Conservation (phyloP, 1,140 invertebrate genomes). For the Leptopilina boulardi region DNA sequence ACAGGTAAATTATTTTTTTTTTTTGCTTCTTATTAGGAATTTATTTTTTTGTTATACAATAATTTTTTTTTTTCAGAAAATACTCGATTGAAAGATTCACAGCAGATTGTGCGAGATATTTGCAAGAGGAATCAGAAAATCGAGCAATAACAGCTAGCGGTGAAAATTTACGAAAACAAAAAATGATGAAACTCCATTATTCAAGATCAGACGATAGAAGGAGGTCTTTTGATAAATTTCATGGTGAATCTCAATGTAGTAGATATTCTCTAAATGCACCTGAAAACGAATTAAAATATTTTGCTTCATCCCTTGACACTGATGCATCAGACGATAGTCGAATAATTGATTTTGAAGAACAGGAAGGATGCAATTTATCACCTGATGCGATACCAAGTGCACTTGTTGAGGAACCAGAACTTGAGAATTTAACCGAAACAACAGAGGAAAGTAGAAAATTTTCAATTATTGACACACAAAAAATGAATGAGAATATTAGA, state of each 20-base stretch:
- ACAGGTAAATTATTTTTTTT: constrained; percentile 60
- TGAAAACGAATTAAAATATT: constrained; percentile 71
- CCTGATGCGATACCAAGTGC: constrained; percentile 60
- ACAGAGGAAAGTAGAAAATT: constrained; percentile 49
- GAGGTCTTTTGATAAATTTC: constrained; percentile 69
- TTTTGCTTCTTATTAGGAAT: not conserved
- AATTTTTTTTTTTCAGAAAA: constrained; percentile 54
- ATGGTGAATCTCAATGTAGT: constrained; percentile 66
- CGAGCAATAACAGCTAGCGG: constrained; percentile 65
- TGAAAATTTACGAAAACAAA: constrained; percentile 62
- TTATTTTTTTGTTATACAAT: not conserved
- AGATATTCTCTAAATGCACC: constrained; percentile 66
- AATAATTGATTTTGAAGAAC: constrained; percentile 63
- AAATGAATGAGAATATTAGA: not conserved
- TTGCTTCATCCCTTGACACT: constrained; percentile 62
- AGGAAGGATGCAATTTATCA: constrained; percentile 40
- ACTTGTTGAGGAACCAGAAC: constrained; percentile 69
- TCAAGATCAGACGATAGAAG: constrained; percentile 72
- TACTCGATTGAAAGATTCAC: constrained; percentile 67
- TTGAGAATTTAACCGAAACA: constrained; percentile 66
- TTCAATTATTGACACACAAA: not conserved
- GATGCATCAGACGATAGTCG: constrained; percentile 66
- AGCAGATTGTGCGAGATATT: constrained; percentile 63
- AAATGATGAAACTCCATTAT: constrained; percentile 68
- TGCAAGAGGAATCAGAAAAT: constrained; percentile 64